phyloP scores from a whole-genome alignment of 2,888 invertebrate species.

The Eristalis tenax region DNA sequence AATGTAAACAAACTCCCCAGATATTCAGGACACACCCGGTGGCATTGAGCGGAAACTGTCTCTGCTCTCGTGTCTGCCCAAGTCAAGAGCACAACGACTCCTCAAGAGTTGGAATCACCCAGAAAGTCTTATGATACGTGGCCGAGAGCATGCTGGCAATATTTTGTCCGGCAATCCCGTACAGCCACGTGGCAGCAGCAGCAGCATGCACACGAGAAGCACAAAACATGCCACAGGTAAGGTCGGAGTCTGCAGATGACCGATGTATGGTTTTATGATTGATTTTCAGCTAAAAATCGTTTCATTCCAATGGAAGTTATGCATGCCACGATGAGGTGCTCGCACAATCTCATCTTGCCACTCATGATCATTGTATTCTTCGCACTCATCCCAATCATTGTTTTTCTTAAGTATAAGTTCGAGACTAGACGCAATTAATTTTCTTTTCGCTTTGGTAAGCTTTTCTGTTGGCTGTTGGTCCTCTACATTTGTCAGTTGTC shows the following conservation, averaged over 20 bases:
- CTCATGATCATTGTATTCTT: constrained; percentile 42
- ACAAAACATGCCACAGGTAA: constrained; percentile 59
- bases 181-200: constrained; percentile 75
- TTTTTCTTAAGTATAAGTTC: constrained; percentile 36
- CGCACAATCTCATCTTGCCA: constrained; percentile 18
- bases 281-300: constrained; percentile 31
- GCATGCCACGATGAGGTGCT: not conserved
- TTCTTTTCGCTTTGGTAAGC: constrained; percentile 45
- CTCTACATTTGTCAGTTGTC: not conserved
- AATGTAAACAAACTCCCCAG: constrained; percentile 74
- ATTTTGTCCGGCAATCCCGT: constrained; percentile 88
- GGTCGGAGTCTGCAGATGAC: not conserved
- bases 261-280: not conserved
- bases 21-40: constrained; percentile 82
- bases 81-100: constrained; percentile 89
- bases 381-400: constrained; percentile 50
- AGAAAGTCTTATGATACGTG: constrained; percentile 88
- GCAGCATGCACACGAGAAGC: constrained; percentile 55
- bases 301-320: not conserved
- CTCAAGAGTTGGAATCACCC: constrained; percentile 90
- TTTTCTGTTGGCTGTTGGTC: constrained; percentile 18
- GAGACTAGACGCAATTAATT: constrained; percentile 2
- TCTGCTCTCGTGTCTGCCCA: constrained; percentile 87
- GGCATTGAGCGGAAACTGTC: constrained; percentile 88
- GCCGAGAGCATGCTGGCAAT: constrained; percentile 90